These are phyloP conservation scores for Orchesella flavescens DNA, from an alignment of 2,888 invertebrate genomes.

Conservation along the genomic window DNA sequence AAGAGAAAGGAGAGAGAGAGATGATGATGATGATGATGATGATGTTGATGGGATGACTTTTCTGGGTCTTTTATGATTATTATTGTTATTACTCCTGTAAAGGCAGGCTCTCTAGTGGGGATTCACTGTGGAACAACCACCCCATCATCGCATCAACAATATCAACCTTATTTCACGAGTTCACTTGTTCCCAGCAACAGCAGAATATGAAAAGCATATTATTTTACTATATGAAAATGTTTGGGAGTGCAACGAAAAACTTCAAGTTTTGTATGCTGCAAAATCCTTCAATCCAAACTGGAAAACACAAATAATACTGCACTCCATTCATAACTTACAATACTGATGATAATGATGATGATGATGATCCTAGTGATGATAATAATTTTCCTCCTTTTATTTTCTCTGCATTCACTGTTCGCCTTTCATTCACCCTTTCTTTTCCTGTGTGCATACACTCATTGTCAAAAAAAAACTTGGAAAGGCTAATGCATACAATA, in stretches of 20 bases:
- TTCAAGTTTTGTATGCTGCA: background rate
- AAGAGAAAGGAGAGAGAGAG: constrained; percentile 11
- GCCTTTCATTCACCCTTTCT: constrained; percentile 34
- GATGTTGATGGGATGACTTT: constrained; percentile 62
- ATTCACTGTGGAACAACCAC: constrained; percentile 38
- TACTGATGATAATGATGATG: background rate
- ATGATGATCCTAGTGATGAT: constrained; percentile 16
- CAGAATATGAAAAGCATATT: constrained; percentile 2
- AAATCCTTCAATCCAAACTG: constrained; percentile 21
- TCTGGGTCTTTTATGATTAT: constrained; percentile 63
- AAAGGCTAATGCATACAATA: background rate
- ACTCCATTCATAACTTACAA: constrained; percentile 28
- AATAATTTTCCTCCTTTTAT: constrained; percentile 32
- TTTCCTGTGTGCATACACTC: background rate
- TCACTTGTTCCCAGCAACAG: background rate
- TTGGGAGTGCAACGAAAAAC: constrained; percentile 17
- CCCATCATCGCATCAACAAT: background rate
- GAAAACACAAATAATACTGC: constrained; percentile 30
- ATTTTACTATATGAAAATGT: constrained; percentile 4
- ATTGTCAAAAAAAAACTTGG: no score
- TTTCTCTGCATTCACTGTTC: background rate
- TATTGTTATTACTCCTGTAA: constrained; percentile 59
- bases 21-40: constrained; percentile 36
- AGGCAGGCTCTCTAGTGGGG: constrained; percentile 57
- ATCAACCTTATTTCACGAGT: constrained; percentile 24